Evolutionary conservation across 2,797 vertebrate species (phyloP), one percentile per base, ranked within the genome.

Genomic region (Labeo calbasu): DNA sequence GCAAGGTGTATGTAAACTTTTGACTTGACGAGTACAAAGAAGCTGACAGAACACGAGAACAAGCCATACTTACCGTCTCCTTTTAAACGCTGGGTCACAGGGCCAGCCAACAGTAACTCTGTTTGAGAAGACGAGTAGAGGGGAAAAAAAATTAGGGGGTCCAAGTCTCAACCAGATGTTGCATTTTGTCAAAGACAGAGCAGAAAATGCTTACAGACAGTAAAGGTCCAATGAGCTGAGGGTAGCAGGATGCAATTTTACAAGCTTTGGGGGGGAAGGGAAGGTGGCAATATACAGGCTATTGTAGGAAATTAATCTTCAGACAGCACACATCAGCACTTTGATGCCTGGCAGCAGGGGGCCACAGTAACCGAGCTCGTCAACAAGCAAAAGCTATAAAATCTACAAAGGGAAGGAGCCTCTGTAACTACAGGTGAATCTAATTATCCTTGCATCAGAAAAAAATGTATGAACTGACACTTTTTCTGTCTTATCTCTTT

Each of bases 71-170:
- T 93, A 94, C 94, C 93, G 53, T 93, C 89, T 89, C 91, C 88
- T 88, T 91, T 94, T 6, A 82, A 36, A 83, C 84, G 91, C 43
- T 89, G 83, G 32, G 36, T 81, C n/a, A 95, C 53, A 1, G 94
- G 95, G 77, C 92, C 91, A 2, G 94, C 94, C 77, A 93, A 93
- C 84, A 94, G 82, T 53, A 94, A 86, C 1, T 91, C 95, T 96
- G 84, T 87, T 84, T 77, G 46, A 55, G 23, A 83, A 50, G 75
- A 72, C 51, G 59, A 79, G 43, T 40, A 69, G 85, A 76, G 5
- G 59, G 51, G 72, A 4, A 21, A 28, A 69, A 17, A 17, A 63
- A 87, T 59, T 28, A 69, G 83, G 11, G 75, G 80, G 84, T 90
- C 70, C 87, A 61, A 43, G 88, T 71, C 61, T 65, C 73, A 90